Evolutionary conservation across 2,888 invertebrate genomes (phyloP), one percentile per base, ranked within the genome.

Genomic region (Xylota sylvarum): DNA sequence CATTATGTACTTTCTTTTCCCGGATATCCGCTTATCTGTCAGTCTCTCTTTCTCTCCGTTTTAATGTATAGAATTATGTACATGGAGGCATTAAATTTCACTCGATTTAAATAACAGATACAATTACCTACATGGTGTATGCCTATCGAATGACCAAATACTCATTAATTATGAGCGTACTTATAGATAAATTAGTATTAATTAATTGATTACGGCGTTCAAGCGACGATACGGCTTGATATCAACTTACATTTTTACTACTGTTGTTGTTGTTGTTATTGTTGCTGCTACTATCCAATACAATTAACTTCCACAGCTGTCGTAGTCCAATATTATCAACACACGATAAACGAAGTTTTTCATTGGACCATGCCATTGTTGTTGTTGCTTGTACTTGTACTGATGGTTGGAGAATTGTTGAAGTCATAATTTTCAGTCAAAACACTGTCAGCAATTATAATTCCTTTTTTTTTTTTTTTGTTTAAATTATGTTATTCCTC

Each of bases 251-350:
- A 67, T 85, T 81, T 78, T 80, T 80, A 35, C 27, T 81, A 60
- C 64, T 79, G 62, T 17, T 79, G 35, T 27, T 67, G 52, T 62
- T 84, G 14, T 48, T 84, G 14, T 62, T 83, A 17, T 62, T 82
- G 32, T 78, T 78, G 72, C 67, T 81, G 82, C 77, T 89, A 80
- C 89, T 90, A 89, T 92, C 92, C 90, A 92, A 90, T 88, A 91
- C 91, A 89, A 92, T 92, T 83, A 92, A 88, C 88, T 91, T 92
- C 92, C 92, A 92, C 64, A 92, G 89, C 88, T 92, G 92, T 88
- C 91, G 91, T 67, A 92, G 89, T 73, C 92, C 92, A 88, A 92
- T 92, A 89, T 91, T 92, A 88, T 92, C 92, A 87, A 91, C 91
- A 89, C 92, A 92, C 65, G 92, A 91, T 87, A 92, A 90, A 88